Percentiles rank a stretch among this genome's conserved stretches.
These are phyloP conservation scores for Ecdyonurus torrentis DNA, from an alignment of 2,888 invertebrate genomes.

Conservation along the genomic window DNA sequence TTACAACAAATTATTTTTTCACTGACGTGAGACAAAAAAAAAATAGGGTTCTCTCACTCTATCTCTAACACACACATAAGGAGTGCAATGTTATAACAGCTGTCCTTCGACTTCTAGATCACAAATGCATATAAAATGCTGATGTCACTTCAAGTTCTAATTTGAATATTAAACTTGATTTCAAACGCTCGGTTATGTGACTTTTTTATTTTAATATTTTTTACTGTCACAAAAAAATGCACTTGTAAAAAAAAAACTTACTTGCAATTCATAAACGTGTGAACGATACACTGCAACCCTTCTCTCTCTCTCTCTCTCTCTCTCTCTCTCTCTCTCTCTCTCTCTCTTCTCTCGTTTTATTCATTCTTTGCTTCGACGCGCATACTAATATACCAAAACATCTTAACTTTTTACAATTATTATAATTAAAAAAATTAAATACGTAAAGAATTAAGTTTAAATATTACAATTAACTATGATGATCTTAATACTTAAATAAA, in stretches of 20 bases:
- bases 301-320: neutral
- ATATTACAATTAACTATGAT: neutral
- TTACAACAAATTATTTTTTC: too few relatives aligned
- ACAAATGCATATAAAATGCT: neutral
- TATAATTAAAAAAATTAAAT: neutral
- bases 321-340: slow-evolving; percentile 5
- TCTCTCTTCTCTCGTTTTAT: neutral
- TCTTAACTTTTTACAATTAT: too few relatives aligned
- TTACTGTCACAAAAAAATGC: neutral
- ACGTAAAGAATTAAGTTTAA: neutral
- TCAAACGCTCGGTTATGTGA: neutral
- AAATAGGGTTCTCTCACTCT: too few relatives aligned
- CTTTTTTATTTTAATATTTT: neutral
- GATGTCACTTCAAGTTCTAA: neutral
- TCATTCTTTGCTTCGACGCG: neutral
- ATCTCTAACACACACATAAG: too few relatives aligned
- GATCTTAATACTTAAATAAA: neutral
- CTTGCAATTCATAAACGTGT: too few relatives aligned
- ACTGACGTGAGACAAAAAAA: too few relatives aligned
- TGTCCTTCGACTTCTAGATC: too few relatives aligned
- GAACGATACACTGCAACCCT: too few relatives aligned
- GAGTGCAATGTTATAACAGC: too few relatives aligned
- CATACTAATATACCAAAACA: neutral
- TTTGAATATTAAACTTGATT: neutral
- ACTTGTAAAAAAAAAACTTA: too few relatives aligned